Conservation (phyloP, 2,797 vertebrate species). For the Lutra lutra region DNA sequence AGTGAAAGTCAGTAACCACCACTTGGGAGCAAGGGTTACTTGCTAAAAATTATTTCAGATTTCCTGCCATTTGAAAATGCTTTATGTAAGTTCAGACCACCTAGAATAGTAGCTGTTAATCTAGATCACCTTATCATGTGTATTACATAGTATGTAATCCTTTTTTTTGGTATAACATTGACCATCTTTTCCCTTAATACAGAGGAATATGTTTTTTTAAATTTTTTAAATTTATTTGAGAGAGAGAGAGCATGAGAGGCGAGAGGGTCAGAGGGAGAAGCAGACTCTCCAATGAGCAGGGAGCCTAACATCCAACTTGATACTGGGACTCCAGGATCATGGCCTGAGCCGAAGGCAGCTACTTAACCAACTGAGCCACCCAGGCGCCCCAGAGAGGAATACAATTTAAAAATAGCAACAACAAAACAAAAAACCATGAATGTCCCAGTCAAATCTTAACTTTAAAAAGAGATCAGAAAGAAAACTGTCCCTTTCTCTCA, state of each 20-base stretch:
- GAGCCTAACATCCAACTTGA: rapidly evolving
- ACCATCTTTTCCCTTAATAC: background rate
- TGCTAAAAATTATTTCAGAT: slow-evolving; percentile 44
- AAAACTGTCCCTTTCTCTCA: background rate
- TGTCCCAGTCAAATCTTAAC: slow-evolving; percentile 4
- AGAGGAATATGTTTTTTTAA: background rate
- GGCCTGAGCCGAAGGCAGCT: no score
- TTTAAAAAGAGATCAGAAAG: slow-evolving; percentile 5
- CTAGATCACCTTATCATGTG: background rate
- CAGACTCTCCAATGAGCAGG: no score
- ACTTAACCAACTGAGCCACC: no score
- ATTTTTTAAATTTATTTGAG: no score
- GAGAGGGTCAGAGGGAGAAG: no score
- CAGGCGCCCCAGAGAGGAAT: background rate
- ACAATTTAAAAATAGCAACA: background rate
- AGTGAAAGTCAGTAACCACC: background rate
- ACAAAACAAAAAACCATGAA: background rate
- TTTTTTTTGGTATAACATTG: background rate
- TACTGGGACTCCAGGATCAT: no score
- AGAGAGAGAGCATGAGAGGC: no score
- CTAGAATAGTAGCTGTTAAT: background rate
- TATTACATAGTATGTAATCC: background rate
- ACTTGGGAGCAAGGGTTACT: background rate
- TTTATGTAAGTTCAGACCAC: slow-evolving; percentile 34
- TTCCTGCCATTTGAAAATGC: slow-evolving; percentile 3